Evolutionary conservation across 2,113 vertebrate genomes (phyloP), one percentile per base, ranked within the genome.

Genomic region (Hassar affinis): DNA sequence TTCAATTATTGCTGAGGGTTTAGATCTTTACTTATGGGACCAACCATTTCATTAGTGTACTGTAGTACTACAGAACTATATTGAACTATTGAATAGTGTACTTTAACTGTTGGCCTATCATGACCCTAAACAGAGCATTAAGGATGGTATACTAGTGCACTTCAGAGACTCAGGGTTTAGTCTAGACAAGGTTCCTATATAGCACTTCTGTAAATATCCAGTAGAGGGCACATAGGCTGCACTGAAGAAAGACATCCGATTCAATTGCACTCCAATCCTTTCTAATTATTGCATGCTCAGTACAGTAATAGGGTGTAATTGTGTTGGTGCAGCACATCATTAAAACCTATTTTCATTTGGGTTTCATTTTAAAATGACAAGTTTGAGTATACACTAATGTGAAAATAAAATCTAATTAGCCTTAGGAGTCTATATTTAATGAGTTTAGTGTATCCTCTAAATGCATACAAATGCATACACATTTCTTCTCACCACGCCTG

Each of bases 351-450:
- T 82, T 81, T 81, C 33, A 69, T n/a, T 57, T 27, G 66, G 27
- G 47, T 61, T 81, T 59, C 33, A 82, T 33, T 62, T 49, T 38
- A 82, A 51, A 82, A 17, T 82, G 20, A 76, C 56, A 25, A 12
- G 54, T 20, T 25, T 82, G 51, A 6, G 17, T 47, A 15, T 27
- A 22, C 20, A 11, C 17, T 8, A 61, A 2, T 25, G 7, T 5
- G 4, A 35, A 54, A 76, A 51, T 74, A 0, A 3, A 4, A 4
- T 49, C 5, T 17, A 27, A 74, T 9, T 49, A 4, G 49, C 3
- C 27, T 9, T 51, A 52, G 20, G 52, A 17, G 14, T 49, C 27
- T 10, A 30, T 52, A 47, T 47, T 18, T 49, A 54, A 54, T 35
- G 14, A 49, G 45, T 30, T 51, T 49, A 30, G 2, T 22, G 4